Conservation (phyloP, 2,113 vertebrate species). For the Ammodytes dubius region DNA sequence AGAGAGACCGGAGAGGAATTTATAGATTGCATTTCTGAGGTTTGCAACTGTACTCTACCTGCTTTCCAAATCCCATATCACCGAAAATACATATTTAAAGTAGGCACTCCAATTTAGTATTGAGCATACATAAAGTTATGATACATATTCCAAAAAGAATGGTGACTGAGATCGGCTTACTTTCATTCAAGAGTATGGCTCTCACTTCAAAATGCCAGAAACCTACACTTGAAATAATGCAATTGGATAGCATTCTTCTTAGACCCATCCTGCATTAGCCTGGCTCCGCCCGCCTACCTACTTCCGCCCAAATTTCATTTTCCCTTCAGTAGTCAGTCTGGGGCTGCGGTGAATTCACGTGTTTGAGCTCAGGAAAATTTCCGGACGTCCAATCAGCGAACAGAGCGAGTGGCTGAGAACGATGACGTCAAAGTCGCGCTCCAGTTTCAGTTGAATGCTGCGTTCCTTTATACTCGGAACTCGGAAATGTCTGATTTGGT, state of each 20-base stretch:
- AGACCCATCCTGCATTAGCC: not conserved
- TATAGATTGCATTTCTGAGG: slow-evolving; percentile 31
- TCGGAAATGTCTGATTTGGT: too few relatives aligned
- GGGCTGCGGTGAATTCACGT: too few relatives aligned
- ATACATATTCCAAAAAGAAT: not conserved
- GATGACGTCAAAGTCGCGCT: too few relatives aligned
- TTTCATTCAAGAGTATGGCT: not conserved
- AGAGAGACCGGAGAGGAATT: slow-evolving; percentile 34
- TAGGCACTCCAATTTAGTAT: not conserved
- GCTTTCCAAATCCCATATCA: not conserved
- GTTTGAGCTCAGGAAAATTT: too few relatives aligned
- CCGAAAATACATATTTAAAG: not conserved
- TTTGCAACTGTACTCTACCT: slow-evolving; percentile 9
- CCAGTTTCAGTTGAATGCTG: too few relatives aligned
- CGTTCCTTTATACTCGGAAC: too few relatives aligned
- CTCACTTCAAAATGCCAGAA: not conserved
- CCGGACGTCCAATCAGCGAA: too few relatives aligned
- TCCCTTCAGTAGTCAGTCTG: too few relatives aligned
- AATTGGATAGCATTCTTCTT: not conserved
- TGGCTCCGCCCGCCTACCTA: too few relatives aligned
- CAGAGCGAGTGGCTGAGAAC: too few relatives aligned
- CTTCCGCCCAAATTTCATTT: too few relatives aligned
- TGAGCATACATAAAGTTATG: not conserved
- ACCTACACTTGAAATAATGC: not conserved
- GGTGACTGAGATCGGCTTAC: not conserved